These are phyloP conservation scores for Caracal caracal DNA, from an alignment of 2,113 vertebrate genomes.

Conservation along the genomic window DNA sequence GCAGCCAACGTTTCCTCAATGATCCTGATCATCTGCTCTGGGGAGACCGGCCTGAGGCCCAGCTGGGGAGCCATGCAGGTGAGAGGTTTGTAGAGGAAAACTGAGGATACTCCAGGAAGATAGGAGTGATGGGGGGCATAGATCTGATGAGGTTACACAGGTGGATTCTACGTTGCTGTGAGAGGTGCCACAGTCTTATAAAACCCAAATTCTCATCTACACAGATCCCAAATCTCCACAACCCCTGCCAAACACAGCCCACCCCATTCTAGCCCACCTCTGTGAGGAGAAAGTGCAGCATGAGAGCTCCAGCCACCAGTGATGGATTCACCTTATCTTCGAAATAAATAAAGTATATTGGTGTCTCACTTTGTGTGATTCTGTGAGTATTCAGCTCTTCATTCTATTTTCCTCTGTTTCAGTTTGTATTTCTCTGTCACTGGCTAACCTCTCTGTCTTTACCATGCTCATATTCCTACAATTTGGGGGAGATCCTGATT, in stretches of 20 bases:
- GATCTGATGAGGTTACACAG: neutral
- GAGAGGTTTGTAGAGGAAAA: neutral
- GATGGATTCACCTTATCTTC: neutral
- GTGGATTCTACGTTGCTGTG: neutral
- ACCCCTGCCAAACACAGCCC: neutral
- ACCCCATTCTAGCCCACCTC: neutral
- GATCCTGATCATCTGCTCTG: constrained; percentile 75
- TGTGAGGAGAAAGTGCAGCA: constrained; percentile 23
- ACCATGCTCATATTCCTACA: neutral
- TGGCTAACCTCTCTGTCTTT: neutral
- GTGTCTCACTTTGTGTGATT: constrained; percentile 2
- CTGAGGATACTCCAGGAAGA: neutral
- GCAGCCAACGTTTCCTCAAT: constrained; percentile 74
- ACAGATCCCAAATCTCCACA: constrained; percentile 61
- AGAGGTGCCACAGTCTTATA: neutral
- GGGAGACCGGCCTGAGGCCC: constrained; percentile 76
- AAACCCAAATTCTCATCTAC: constrained; percentile 5
- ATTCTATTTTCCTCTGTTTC: neutral
- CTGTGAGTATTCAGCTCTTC: neutral
- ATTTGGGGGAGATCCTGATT: neutral
- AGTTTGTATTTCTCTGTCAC: neutral
- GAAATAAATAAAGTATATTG: constrained; percentile 58
- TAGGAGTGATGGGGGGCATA: neutral
- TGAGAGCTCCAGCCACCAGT: neutral
- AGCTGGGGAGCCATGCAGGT: constrained; percentile 71